phyloP scores from a whole-genome alignment of 1,140 invertebrate species.

The Apocrypta bakeri region DNA sequence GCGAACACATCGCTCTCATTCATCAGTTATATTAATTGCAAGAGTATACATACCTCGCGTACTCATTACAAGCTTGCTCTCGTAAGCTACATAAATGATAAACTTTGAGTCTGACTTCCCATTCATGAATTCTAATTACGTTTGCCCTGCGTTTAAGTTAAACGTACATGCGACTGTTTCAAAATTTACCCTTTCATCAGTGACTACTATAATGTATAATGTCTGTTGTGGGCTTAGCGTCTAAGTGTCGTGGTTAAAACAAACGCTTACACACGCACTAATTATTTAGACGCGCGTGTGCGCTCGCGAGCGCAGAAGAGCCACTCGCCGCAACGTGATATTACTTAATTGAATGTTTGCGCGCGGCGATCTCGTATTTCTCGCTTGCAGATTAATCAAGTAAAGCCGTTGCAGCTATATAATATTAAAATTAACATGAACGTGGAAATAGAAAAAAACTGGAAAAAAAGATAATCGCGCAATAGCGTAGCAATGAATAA shows the following conservation, averaged over 20 bases:
- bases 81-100: slow-evolving; percentile 64
- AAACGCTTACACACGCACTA: slow-evolving; percentile 6
- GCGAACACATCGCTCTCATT: slow-evolving; percentile 62
- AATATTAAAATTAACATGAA: not conserved
- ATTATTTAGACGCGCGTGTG: slow-evolving; percentile 19
- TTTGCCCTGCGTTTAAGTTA: slow-evolving; percentile 52
- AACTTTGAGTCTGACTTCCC: slow-evolving; percentile 60
- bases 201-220: too few relatives aligned
- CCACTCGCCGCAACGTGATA: not conserved
- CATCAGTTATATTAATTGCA: slow-evolving; percentile 73
- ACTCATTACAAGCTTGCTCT: too few relatives aligned
- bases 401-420: not conserved
- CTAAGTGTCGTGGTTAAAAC: slow-evolving; percentile 4
- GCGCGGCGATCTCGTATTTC: not conserved
- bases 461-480: too few relatives aligned
- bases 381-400: not conserved
- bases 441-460: too few relatives aligned
- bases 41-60: slow-evolving; percentile 38
- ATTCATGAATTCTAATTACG: slow-evolving; percentile 72
- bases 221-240: slow-evolving; percentile 42
- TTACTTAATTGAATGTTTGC: slow-evolving; percentile 26
- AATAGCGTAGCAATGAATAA: too few relatives aligned
- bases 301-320: too few relatives aligned
- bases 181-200: too few relatives aligned
- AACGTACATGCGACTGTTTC: too few relatives aligned